Base-by-base conservation (phyloP, 2,888 invertebrate genomes). In the Leptarthrus brevirostris region DNA sequence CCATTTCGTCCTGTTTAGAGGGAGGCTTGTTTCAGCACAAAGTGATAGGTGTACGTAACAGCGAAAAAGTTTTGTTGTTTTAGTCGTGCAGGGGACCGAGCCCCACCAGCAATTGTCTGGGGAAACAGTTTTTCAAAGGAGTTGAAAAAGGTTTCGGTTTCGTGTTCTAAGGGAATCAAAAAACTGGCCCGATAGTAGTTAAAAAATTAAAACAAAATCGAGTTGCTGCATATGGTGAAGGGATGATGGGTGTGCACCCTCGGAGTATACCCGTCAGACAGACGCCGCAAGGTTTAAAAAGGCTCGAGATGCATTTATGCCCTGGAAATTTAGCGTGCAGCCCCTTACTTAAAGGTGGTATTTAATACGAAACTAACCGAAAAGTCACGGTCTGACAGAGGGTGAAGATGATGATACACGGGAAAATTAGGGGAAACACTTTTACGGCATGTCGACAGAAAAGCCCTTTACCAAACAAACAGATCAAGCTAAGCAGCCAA, bases 361-460 rank as follows among this genome's bases (percentile, higher is more conserved):
- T 58, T 58, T 36, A 58, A 58, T 58, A 12, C 20, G 20, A 58
- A 58, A 58, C 58, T 36, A 58, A 58, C 58, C 58, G 20, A 58
- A 58, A 58, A 34, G 58, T 58, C 58, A 36, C 40, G 6, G 40
- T 12, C 8, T 40, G n/a, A 8, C 30, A 8, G 3, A 30, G 30
- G 30, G 30, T 5, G n/a, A 40, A 40, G 40, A 30, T 4, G 12
- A 40, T 12, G 6, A 40, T 18, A 58, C 34, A 58, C 58, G 26
- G 14, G 20, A 58, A 58, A 58, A 36, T 58, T 36, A 36, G 36
- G 36, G 58, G 58, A 58, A 58, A 58, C 58, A 58, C 34, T 58
- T 58, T 34, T 58, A 58, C 20, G 58, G 36, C 36, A 58, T 58
- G 58, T 36, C 36, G 36, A 20, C 58, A 34, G 20, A 58, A 58